Evolutionary conservation across 2,797 vertebrate genomes (phyloP).

Genomic region (Balearica regulorum): DNA sequence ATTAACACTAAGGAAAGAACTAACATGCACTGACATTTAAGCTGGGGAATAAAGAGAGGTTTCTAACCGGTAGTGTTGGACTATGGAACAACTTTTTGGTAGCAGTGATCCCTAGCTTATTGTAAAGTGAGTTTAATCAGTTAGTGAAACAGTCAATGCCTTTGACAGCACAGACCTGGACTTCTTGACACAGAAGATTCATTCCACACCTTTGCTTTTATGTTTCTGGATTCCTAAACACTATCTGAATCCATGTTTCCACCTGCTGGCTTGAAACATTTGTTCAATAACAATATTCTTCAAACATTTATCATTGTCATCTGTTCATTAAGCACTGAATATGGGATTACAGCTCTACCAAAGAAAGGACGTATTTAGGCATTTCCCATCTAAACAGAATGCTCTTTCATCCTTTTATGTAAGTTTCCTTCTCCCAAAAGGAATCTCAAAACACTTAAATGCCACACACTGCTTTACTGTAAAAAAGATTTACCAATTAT

Average conservation of each 20-base stretch:
- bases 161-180: neutral
- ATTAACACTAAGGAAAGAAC: neutral
- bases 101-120: neutral
- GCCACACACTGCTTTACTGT: neutral
- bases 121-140: neutral
- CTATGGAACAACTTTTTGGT: neutral
- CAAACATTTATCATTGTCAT: conserved; percentile 6
- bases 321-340: neutral
- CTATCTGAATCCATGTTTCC: neutral
- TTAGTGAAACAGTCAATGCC: neutral
- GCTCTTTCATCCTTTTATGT: neutral
- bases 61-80: neutral
- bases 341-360: neutral
- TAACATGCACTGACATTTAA: neutral
- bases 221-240: neutral
- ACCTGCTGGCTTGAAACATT: neutral
- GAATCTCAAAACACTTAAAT: neutral
- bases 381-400: neutral
- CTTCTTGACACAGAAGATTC: neutral
- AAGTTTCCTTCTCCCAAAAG: neutral
- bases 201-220: neutral
- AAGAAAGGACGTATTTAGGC: neutral
- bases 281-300: neutral
- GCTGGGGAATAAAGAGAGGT: neutral
- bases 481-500: neutral